phyloP scores from a whole-genome alignment of 2,113 vertebrate genomes.

The Austrofundulus limnaeus region DNA sequence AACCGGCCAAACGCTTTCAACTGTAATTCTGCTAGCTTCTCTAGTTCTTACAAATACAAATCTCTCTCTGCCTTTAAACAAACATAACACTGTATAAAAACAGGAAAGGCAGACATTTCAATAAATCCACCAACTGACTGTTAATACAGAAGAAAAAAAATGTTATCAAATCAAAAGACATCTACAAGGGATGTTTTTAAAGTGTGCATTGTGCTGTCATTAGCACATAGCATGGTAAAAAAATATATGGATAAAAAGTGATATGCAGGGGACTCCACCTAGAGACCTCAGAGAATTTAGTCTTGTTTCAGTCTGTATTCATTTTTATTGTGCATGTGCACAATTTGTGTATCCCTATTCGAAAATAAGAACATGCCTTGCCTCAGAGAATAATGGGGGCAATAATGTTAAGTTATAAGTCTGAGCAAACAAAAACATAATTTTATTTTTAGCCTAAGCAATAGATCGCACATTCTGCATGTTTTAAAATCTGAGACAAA shows the following conservation, averaged over 20 bases:
- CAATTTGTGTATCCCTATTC: constrained; percentile 11
- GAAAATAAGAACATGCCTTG: neutral
- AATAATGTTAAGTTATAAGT: neutral
- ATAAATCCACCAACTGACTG: constrained; percentile 78
- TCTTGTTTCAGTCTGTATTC: neutral
- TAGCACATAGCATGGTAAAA: constrained; percentile 83
- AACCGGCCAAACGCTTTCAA: constrained; percentile 92
- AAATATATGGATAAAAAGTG: constrained; percentile 53
- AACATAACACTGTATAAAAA: constrained; percentile 76
- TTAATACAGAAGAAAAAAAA: constrained; percentile 74
- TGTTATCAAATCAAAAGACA: constrained; percentile 82
- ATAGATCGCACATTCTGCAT: neutral
- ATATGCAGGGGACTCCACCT: constrained; percentile 75
- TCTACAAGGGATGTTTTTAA: constrained; percentile 82
- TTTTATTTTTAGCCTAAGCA: neutral
- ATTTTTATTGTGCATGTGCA: neutral
- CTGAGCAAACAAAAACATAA: neutral
- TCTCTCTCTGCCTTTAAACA: constrained; percentile 69
- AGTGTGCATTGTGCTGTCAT: constrained; percentile 84
- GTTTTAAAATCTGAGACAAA: neutral
- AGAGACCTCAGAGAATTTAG: constrained; percentile 57
- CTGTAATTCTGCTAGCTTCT: constrained; percentile 75
- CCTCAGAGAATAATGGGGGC: neutral
- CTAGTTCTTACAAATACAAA: constrained; percentile 70
- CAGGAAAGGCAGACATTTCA: constrained; percentile 79